Evolutionary conservation across 2,797 vertebrate genomes (phyloP).

Genomic region (Epinephelus malabaricus): DNA sequence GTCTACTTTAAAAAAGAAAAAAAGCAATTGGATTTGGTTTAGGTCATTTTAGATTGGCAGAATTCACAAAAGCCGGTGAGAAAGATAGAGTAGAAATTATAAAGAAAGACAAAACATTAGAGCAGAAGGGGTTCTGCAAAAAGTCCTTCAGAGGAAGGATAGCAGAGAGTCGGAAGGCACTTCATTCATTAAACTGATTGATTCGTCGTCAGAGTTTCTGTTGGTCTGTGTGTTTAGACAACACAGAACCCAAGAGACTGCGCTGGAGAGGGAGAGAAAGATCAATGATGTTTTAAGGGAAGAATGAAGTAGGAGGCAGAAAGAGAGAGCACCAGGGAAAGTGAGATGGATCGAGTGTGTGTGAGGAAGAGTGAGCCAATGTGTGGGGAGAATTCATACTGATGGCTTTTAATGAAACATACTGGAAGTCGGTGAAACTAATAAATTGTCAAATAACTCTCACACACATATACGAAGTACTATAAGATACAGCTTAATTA

Average conservation of each 20-base stretch:
- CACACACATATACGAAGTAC: background rate
- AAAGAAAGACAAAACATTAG: slow-evolving; percentile 6
- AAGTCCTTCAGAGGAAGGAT: slow-evolving; percentile 42
- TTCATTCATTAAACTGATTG: slow-evolving; percentile 75
- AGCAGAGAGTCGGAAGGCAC: slow-evolving; percentile 42
- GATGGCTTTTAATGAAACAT: slow-evolving; percentile 13
- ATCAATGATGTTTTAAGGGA: slow-evolving; percentile 69
- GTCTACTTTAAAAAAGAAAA: background rate
- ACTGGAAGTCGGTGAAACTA: background rate
- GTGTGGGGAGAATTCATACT: background rate
- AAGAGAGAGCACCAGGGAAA: slow-evolving; percentile 24
- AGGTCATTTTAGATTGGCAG: slow-evolving; percentile 16
- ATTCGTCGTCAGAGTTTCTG: slow-evolving; percentile 70
- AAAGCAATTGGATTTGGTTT: slow-evolving; percentile 6
- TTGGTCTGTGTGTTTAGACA: slow-evolving; percentile 69
- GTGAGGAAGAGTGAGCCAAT: too few species aligned
- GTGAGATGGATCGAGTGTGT: slow-evolving; percentile 29
- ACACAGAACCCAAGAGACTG: slow-evolving; percentile 59
- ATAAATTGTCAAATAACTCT: background rate
- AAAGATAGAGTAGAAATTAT: background rate
- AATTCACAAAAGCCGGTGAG: slow-evolving; percentile 3
- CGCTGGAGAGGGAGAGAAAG: slow-evolving; percentile 39
- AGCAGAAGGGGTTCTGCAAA: slow-evolving; percentile 12
- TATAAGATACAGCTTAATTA: background rate
- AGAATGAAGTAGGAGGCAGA: slow-evolving; percentile 44